phyloP scores from a whole-genome alignment of 2,113 vertebrate genomes.

The Raphicerus campestris region DNA sequence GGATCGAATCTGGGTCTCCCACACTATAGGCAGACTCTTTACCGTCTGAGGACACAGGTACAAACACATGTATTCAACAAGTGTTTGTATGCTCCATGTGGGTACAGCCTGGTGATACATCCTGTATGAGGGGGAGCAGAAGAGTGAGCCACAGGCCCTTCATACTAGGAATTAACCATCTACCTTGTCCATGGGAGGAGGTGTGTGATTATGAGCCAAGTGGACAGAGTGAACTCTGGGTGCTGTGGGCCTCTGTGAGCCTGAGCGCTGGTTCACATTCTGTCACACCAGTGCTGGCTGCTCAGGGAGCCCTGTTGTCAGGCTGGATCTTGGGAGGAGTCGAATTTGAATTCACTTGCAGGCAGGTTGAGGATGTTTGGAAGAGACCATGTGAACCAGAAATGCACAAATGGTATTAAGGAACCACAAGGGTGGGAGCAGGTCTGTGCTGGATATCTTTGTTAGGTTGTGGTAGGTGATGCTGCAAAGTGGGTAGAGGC shows the following conservation, averaged over 20 bases:
- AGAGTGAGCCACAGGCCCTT: not conserved
- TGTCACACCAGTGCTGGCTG: not conserved
- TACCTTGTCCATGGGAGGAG: not conserved
- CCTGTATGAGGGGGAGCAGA: not conserved
- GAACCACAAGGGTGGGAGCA: not conserved
- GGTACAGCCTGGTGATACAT: not conserved
- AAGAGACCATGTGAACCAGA: not conserved
- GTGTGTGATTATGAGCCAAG: not conserved
- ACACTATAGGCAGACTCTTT: not conserved
- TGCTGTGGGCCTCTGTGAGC: not conserved
- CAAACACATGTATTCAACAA: not conserved
- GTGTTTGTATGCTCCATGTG: not conserved
- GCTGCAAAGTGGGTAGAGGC: not conserved
- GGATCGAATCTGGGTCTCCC: not conserved
- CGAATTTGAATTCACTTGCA: not conserved
- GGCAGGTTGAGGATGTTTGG: not conserved
- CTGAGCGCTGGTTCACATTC: not conserved
- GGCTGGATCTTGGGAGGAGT: not conserved
- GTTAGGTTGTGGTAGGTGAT: not conserved
- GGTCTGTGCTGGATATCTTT: not conserved
- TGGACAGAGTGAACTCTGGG: not conserved
- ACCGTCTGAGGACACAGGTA: accelerated
- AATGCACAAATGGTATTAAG: not conserved
- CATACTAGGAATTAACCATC: not conserved
- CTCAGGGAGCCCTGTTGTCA: not conserved